Evolutionary conservation across 2,113 vertebrate genomes (phyloP).

Genomic region (Chlamydotis undulata): DNA sequence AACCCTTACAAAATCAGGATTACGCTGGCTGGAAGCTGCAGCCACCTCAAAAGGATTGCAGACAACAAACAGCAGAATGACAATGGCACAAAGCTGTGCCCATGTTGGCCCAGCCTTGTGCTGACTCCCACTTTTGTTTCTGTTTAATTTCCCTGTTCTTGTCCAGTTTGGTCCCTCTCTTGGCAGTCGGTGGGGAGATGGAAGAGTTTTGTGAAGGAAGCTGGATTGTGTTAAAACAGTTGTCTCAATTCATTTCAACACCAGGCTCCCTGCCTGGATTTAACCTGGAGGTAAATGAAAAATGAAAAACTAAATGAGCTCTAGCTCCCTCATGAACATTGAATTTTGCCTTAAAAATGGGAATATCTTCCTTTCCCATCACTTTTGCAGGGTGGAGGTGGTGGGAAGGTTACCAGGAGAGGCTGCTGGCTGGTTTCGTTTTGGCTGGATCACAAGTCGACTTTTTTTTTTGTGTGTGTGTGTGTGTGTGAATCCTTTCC

Average conservation of each 20-base stretch:
- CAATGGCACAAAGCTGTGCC: not conserved
- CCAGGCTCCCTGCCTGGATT: slow-evolving; percentile 31
- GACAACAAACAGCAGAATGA: slow-evolving; percentile 14
- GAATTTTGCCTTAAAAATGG: not conserved
- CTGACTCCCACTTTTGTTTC: slow-evolving; percentile 17
- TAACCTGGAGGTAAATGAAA: slow-evolving; percentile 53
- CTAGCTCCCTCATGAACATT: not conserved
- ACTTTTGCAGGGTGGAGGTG: not conserved
- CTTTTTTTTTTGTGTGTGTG: not conserved
- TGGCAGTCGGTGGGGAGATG: not conserved
- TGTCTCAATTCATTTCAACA: slow-evolving; percentile 53
- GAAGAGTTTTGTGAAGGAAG: slow-evolving; percentile 2
- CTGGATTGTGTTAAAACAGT: slow-evolving; percentile 35
- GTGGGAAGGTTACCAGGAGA: not conserved
- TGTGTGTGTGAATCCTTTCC: not conserved
- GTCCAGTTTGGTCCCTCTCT: not conserved
- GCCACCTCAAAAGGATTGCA: slow-evolving; percentile 44
- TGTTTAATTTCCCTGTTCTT: slow-evolving; percentile 34
- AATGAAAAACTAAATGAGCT: slow-evolving; percentile 36
- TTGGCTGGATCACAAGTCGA: not conserved
- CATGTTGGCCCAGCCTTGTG: not conserved
- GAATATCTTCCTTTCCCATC: not conserved
- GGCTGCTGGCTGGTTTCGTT: not conserved
- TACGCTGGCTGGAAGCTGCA: slow-evolving; percentile 44
- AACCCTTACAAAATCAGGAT: slow-evolving; percentile 60